Conservation (phyloP, 2,113 vertebrate genomes). For the Hyla sarda region DNA sequence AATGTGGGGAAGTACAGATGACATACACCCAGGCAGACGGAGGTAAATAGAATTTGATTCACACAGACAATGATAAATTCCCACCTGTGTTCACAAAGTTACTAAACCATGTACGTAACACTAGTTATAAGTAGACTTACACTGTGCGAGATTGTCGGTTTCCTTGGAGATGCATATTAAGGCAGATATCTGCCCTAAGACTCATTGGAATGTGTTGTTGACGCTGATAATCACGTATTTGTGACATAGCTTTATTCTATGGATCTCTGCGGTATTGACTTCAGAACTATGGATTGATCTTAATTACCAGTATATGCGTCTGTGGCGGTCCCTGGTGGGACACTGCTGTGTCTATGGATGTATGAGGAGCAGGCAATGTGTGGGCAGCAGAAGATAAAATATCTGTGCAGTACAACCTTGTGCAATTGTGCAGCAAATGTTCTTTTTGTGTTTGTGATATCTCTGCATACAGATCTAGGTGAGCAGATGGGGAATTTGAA, state of each 20-base stretch:
- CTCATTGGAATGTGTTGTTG: neutral
- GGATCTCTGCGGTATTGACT: neutral
- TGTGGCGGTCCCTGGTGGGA: neutral
- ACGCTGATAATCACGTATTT: neutral
- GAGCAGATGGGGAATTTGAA: conserved; percentile 54
- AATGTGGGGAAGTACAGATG: no score
- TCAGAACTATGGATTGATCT: neutral
- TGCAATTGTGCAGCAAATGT: conserved; percentile 2
- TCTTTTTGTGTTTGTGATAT: neutral
- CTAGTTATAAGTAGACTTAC: no score
- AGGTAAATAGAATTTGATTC: no score
- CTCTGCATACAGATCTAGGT: conserved; percentile 22
- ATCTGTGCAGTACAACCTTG: conserved; percentile 16
- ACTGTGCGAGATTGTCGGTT: no score
- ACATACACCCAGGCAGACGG: no score
- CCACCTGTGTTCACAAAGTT: neutral
- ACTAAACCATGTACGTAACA: neutral
- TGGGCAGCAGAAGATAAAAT: neutral
- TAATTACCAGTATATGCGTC: neutral
- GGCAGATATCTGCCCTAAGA: neutral
- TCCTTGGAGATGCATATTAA: neutral
- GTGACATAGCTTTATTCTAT: neutral
- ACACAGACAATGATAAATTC: no score
- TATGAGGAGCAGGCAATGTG: neutral
- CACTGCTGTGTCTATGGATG: neutral